These are phyloP conservation scores for Drusus annulatus DNA, from an alignment of 1,140 invertebrate genomes.

Conservation along the genomic window DNA sequence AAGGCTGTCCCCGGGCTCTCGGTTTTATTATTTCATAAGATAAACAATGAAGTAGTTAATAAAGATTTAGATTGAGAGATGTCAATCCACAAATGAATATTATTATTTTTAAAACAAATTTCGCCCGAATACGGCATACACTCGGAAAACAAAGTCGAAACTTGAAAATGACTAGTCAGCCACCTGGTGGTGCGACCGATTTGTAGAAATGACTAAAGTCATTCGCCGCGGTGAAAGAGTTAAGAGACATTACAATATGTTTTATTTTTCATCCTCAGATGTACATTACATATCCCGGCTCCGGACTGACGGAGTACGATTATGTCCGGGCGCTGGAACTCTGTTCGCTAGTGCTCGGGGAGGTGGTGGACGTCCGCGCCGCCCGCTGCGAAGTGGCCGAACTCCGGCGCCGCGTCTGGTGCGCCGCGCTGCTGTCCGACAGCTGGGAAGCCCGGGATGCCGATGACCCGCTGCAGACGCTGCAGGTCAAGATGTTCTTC, in stretches of 20 bases:
- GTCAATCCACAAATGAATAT: too few species aligned
- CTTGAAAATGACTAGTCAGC: too few species aligned
- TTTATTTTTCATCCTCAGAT: slow-evolving; percentile 60
- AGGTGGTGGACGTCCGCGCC: slow-evolving; percentile 57
- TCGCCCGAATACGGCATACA: too few species aligned
- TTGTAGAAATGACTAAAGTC: too few species aligned
- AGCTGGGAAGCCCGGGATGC: slow-evolving; percentile 75
- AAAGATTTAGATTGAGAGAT: too few species aligned
- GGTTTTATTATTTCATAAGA: too few species aligned
- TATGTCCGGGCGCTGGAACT: slow-evolving; percentile 67
- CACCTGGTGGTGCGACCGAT: too few species aligned
- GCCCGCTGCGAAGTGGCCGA: slow-evolving; percentile 36
- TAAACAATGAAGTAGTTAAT: too few species aligned
- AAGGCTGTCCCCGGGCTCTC: too few species aligned
- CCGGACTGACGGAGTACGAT: slow-evolving; percentile 65
- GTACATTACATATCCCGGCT: slow-evolving; percentile 64
- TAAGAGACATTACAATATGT: neutral
- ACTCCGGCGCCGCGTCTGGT: slow-evolving; percentile 77
- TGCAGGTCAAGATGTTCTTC: slow-evolving; percentile 83
- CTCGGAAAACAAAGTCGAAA: too few species aligned
- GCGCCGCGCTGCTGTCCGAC: slow-evolving; percentile 80
- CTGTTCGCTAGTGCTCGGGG: slow-evolving; percentile 62
- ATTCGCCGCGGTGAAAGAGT: too few species aligned
- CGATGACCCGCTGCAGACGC: slow-evolving; percentile 74
- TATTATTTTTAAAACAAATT: too few species aligned